Base-by-base conservation (phyloP, 2,113 vertebrate species). In the Nesoenas mayeri region DNA sequence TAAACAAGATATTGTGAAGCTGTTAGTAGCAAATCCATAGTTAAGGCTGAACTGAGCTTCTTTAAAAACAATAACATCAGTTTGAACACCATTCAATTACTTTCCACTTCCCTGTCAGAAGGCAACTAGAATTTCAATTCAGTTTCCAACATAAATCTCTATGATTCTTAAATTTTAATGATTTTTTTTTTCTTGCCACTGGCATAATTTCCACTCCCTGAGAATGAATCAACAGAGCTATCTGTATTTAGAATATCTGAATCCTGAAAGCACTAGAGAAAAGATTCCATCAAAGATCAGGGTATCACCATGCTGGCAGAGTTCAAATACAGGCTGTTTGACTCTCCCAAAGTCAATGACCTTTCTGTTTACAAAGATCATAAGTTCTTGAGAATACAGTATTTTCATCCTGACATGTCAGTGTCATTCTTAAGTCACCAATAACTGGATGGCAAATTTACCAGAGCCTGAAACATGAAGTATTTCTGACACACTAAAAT, bases 1-100 rank as follows among this genome's bases (percentile, higher is more conserved):
- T 74, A 95, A 95, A 92, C 95, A 71, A 4, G 38, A 69, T 57
- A 92, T 96, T 96, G 80, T 93, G 86, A 95, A 92, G 80, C 91
- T 95, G 86, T 95, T 96, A 95, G 86, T 53, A 95, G 38, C 18
- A 96, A 96, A 96, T 97, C 88, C 79, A 77, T 2, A 64, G 75
- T 74, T 94, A 96, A 92, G 85, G 71, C 56, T 54, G 64, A 90
- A 71, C 15, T 92, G 79, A 95, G 82, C 91, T 96, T 88, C 60
- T 94, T 88, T 86, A 40, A 85, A 95, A 94, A 93, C 75, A 79
- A 3, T 62, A 94, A 79, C 85, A 93, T 62, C 71, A 70, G 82
- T 88, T 58, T 91, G 89, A 94, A 95, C 58, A 85, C 32, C 0
- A 12, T 90, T 97, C 92, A 91, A 18, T 83, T 79, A 2, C 72